Evolutionary conservation across 2,888 invertebrate genomes (phyloP).

Genomic region (Thelaira solivaga): DNA sequence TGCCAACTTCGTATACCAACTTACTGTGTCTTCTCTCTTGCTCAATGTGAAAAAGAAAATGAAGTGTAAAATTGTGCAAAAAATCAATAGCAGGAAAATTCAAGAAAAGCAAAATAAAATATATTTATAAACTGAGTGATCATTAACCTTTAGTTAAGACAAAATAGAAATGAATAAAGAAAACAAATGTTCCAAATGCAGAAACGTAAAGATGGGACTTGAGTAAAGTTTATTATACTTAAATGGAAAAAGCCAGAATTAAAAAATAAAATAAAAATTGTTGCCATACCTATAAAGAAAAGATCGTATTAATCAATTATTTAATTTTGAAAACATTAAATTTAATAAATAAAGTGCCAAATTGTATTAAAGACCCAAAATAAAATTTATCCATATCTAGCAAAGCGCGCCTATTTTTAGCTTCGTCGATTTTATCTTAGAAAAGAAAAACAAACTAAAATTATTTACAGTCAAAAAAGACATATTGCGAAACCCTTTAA

Average conservation of each 20-base stretch:
- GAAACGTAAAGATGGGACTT: neutral
- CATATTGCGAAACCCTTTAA: neutral
- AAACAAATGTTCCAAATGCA: slow-evolving; percentile 49
- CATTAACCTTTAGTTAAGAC: slow-evolving; percentile 59
- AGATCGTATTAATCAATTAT: slow-evolving; percentile 7
- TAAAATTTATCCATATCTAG: no score
- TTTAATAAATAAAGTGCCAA: slow-evolving; percentile 40
- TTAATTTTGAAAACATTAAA: neutral
- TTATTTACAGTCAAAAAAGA: neutral
- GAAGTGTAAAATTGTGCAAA: slow-evolving; percentile 48
- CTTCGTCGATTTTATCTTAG: slow-evolving; percentile 33
- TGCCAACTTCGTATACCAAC: no score
- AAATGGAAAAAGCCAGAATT: slow-evolving; percentile 15
- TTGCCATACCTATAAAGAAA: slow-evolving; percentile 33
- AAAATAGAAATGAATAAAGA: slow-evolving; percentile 21
- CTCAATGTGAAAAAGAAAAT: slow-evolving; percentile 22
- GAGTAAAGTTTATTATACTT: no score
- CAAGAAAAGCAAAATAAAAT: slow-evolving; percentile 38
- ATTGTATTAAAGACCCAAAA: slow-evolving; percentile 17
- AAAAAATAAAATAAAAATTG: slow-evolving; percentile 9
- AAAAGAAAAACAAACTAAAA: neutral
- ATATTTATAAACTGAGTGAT: slow-evolving; percentile 48
- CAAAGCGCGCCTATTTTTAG: slow-evolving; percentile 51
- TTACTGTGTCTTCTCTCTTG: neutral
- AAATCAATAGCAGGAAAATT: slow-evolving; percentile 43